Evolutionary conservation across 2,797 vertebrate genomes (phyloP).

Genomic region (Platyrinchus mystaceus): DNA sequence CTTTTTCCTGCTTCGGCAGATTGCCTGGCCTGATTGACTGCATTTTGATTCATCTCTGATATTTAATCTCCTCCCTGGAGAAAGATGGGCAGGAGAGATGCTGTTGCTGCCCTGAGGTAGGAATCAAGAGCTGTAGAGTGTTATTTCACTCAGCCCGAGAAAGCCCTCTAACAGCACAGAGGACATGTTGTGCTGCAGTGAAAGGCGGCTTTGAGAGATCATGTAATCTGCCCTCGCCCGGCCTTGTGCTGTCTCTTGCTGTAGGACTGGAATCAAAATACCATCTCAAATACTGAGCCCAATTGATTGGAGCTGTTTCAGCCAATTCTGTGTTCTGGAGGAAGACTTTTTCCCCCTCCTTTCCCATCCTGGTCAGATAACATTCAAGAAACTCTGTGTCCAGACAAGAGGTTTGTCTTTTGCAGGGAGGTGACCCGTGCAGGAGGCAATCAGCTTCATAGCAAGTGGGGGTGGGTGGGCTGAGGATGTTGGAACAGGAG

Average conservation of each 20-base stretch:
- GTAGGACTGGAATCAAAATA: conserved; percentile 52
- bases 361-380: neutral
- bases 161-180: conserved; percentile 53
- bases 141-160: conserved; percentile 57
- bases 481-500: neutral
- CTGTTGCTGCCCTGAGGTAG: conserved; percentile 33
- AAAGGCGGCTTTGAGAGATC: conserved; percentile 62
- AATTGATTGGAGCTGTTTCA: conserved; percentile 22
- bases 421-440: neutral
- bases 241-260: conserved; percentile 40
- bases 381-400: neutral
- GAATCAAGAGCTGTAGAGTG: conserved; percentile 51
- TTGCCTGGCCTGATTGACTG: conserved; percentile 21
- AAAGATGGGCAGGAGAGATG: conserved; percentile 44
- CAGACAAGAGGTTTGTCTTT: neutral
- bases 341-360: neutral
- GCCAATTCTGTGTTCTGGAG: neutral
- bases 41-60: conserved; percentile 33
- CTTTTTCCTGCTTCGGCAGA: conserved; percentile 36
- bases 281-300: conserved; percentile 11
- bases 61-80: conserved; percentile 48
- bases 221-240: conserved; percentile 50
- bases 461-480: neutral
- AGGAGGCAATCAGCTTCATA: neutral
- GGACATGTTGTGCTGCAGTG: conserved; percentile 54